Evolutionary conservation across 53 echinoderm and acorn worm species (phyloP).

Genomic region (Echinarachnius parma): DNA sequence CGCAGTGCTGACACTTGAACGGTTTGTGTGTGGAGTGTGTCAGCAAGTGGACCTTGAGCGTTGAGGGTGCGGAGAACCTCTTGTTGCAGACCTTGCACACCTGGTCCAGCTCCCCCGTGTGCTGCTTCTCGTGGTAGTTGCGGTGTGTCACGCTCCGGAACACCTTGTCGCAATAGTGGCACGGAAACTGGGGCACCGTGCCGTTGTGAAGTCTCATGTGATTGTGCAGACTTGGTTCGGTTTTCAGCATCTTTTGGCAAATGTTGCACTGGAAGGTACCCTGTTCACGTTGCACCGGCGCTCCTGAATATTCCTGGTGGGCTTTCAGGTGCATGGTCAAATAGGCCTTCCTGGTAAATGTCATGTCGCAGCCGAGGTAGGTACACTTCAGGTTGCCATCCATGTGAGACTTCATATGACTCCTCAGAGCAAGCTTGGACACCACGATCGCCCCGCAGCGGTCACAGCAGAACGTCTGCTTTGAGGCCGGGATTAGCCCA

Average conservation of each 20-base stretch:
- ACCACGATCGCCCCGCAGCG: background rate
- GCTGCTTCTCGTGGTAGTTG: slow-evolving; percentile 14
- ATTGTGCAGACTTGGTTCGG: background rate
- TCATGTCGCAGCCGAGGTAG: too few relatives aligned
- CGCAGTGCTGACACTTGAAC: background rate
- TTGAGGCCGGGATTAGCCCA: too few relatives aligned
- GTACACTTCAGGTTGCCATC: too few relatives aligned
- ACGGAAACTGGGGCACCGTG: background rate
- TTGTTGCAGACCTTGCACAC: slow-evolving; percentile 9
- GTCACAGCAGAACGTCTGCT: slow-evolving; percentile 8
- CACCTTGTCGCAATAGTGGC: slow-evolving; percentile 6
- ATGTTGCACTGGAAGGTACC: background rate
- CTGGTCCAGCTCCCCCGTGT: slow-evolving; percentile 19
- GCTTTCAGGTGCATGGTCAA: slow-evolving; percentile 4
- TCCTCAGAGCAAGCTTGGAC: background rate
- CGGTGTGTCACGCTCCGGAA: slow-evolving; percentile 13
- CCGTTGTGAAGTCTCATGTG: background rate
- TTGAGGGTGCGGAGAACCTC: background rate
- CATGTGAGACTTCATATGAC: too few relatives aligned
- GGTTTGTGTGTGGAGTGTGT: slow-evolving; percentile 15
- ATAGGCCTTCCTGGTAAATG: too few relatives aligned
- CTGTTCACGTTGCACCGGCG: background rate
- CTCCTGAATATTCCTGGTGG: background rate
- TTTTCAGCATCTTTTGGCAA: background rate
- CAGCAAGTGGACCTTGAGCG: slow-evolving; percentile 20